A percentile compares a stretch with the other conserved stretches of the same genome.
These are phyloP conservation scores for Chironomus tentans DNA, from an alignment of 2,888 invertebrate genomes.

Conservation along the genomic window DNA sequence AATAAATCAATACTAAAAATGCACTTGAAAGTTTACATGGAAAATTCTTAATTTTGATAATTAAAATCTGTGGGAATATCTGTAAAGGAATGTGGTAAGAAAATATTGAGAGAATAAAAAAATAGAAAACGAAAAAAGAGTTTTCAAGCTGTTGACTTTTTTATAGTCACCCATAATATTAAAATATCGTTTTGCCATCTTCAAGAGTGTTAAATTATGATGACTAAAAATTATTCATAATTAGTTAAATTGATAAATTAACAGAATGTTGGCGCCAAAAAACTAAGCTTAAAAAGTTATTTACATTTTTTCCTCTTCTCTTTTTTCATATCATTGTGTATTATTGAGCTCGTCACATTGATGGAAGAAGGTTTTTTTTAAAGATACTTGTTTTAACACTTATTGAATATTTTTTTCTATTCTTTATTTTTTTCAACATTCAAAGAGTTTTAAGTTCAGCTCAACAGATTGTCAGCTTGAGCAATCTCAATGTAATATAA, in stretches of 20 bases:
- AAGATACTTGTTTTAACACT: constrained; percentile 18
- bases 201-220: constrained; percentile 23
- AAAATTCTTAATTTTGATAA: too few species aligned
- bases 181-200: not conserved
- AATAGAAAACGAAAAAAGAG: not conserved
- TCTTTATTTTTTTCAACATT: not conserved
- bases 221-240: constrained; percentile 20
- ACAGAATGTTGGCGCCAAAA: constrained; percentile 23
- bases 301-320: constrained; percentile 12
- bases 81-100: not conserved
- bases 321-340: not conserved
- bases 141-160: not conserved
- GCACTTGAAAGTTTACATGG: too few species aligned
- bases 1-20: too few species aligned
- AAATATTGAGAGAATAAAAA: not conserved
- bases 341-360: not conserved
- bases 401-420: not conserved
- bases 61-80: not conserved
- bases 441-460: too few species aligned
- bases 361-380: not conserved
- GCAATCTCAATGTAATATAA: not conserved
- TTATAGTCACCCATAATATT: constrained; percentile 8
- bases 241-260: constrained; percentile 22
- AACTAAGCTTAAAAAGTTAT: constrained; percentile 8
- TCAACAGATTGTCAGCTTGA: too few species aligned